phyloP scores from a whole-genome alignment of 2,797 vertebrate species.

The Oryzias dopingdopingensis region DNA sequence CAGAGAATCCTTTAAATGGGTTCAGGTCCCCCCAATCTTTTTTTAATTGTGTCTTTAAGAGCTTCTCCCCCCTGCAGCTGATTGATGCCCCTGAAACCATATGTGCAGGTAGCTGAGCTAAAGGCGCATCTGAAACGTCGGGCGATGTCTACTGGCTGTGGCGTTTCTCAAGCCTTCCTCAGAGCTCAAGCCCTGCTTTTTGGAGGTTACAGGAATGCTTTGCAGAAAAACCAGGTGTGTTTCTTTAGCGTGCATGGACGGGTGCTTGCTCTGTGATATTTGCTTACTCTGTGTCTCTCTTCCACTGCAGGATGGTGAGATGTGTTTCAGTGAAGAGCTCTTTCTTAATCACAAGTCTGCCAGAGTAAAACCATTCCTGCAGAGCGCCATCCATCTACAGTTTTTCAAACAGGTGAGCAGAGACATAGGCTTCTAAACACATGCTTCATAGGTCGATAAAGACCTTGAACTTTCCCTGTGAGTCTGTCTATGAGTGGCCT shows the following conservation, averaged over 20 bases:
- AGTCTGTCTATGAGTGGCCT: not conserved
- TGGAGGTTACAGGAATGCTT: too few species aligned
- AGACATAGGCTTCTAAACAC: slow-evolving; percentile 36
- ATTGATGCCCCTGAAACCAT: slow-evolving; percentile 1
- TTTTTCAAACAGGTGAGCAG: slow-evolving; percentile 86
- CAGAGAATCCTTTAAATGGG: too few species aligned
- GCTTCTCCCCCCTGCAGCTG: too few species aligned
- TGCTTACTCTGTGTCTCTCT: not conserved
- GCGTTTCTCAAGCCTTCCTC: slow-evolving; percentile 86
- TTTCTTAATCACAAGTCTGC: slow-evolving; percentile 83
- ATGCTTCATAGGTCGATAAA: not conserved
- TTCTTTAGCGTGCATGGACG: not conserved
- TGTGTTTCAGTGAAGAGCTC: slow-evolving; percentile 79
- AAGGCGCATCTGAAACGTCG: slow-evolving; percentile 83
- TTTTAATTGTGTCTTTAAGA: too few species aligned
- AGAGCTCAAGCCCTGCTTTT: slow-evolving; percentile 38
- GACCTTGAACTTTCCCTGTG: too few species aligned
- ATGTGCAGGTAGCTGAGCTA: slow-evolving; percentile 79
- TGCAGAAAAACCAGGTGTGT: not conserved
- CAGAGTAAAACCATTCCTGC: slow-evolving; percentile 82
- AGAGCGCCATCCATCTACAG: slow-evolving; percentile 85
- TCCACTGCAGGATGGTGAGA: slow-evolving; percentile 72
- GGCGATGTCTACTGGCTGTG: slow-evolving; percentile 79
- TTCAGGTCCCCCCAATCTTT: too few species aligned
- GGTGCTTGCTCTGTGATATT: not conserved